A percentile compares a stretch with the other conserved stretches of the same genome.
Evolutionary conservation across 2,797 vertebrate genomes (phyloP).

Genomic region (Neolamprologus multifasciatus): DNA sequence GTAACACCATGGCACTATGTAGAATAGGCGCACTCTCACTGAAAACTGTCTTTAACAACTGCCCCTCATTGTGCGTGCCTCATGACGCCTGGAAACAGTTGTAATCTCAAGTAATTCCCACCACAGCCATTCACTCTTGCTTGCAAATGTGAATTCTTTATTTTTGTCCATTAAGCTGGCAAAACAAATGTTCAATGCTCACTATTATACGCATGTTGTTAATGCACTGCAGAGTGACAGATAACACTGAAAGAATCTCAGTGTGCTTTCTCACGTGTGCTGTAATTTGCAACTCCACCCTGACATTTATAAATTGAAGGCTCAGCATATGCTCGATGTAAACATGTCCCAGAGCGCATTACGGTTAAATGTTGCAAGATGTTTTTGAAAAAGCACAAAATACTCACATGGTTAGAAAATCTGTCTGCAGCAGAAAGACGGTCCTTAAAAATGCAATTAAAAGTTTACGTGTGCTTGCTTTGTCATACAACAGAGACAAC

Average conservation of each 20-base stretch:
- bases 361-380: constrained; percentile 55
- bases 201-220: neutral
- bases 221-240: neutral
- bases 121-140: neutral
- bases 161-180: neutral
- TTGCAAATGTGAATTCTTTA: constrained; percentile 5
- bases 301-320: constrained; percentile 52
- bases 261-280: neutral
- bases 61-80: neutral
- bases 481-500: neutral
- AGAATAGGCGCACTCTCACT: neutral
- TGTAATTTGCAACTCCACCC: constrained; percentile 1
- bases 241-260: neutral
- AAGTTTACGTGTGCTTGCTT: neutral
- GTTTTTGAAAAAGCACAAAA: constrained; percentile 37
- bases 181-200: constrained; percentile 17
- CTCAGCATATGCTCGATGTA: constrained; percentile 43
- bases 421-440: neutral
- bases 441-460: neutral
- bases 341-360: constrained; percentile 41
- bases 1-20: constrained; percentile 1
- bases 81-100: constrained; percentile 33
- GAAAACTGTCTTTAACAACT: constrained; percentile 16
- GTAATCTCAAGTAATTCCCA: constrained; percentile 30
- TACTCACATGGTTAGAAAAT: constrained; percentile 1